Evolutionary conservation across 2,113 vertebrate species (phyloP), one percentile per base, ranked within the genome.

Genomic region (Clinocottus analis): DNA sequence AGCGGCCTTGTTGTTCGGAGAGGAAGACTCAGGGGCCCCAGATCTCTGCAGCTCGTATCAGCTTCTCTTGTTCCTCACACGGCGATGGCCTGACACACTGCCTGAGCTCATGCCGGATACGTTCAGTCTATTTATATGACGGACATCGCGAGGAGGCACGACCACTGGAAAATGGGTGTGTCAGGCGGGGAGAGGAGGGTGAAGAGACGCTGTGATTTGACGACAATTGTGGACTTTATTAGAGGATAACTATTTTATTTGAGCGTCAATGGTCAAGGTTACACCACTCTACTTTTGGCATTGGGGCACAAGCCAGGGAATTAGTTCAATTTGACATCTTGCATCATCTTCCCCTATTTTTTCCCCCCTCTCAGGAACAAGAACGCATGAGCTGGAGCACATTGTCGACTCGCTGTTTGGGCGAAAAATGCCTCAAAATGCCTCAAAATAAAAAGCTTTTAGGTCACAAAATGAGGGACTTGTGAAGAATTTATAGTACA

Each of bases 121-220:
- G 21, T 93, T 90, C 60, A 29, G 69, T 61, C 64, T 51, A 92
- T 87, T 92, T 64, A 88, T 91, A 87, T 89, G 82, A 75, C 58
- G 84, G 74, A 85, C 90, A 91, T 83, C 72, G 74, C 89, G 85
- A 88, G 35, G 10, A n/a, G 41, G 49, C 53, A 29, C 61, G 39
- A 33, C 59, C 47, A 13, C 39, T 41, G 47, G 83, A 62, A 89
- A 85, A 87, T 81, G 59, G 71, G 33, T 23, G 74, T 65, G 80
- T 69, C 58, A 64, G 81, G 68, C 27, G 23, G 71, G 79, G 75
- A 62, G 64, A 69, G 33, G 19, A 23, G 29, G 27, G 31, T 25
- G 21, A 21, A 53, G 13, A 71, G 43, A 69, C n/a, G n/a, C n/a
- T n/a, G n/a, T 63, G 58, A 53, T 64, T 56, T 47, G 29, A 80